A percentile compares a stretch with the other conserved stretches of the same genome.
These are phyloP conservation scores for Dorcus parallelipipedus DNA, from an alignment of 2,888 invertebrate genomes.

Conservation along the genomic window DNA sequence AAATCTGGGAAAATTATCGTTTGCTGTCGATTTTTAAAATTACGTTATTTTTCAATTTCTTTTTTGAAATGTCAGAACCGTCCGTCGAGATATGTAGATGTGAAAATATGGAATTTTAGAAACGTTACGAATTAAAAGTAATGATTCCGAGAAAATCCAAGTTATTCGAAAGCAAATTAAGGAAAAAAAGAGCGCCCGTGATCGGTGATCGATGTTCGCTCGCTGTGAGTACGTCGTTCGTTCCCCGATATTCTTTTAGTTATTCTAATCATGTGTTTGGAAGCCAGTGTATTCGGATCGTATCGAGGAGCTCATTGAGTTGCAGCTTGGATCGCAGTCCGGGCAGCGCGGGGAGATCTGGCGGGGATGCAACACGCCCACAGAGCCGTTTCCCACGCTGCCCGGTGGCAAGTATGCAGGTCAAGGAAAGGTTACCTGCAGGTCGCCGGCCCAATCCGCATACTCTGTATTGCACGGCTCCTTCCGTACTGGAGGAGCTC, in stretches of 20 bases:
- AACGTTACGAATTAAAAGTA: too few species aligned
- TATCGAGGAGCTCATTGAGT: slow-evolving; percentile 49
- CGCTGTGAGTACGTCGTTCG: too few species aligned
- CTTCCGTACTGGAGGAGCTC: slow-evolving; percentile 15
- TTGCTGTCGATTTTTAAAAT: neutral
- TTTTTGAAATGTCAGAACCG: too few species aligned
- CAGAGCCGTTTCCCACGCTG: slow-evolving; percentile 53
- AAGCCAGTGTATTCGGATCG: slow-evolving; percentile 46
- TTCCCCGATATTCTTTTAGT: slow-evolving; percentile 13
- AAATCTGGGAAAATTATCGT: too few species aligned
- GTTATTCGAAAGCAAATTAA: neutral
- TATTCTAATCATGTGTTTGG: slow-evolving; percentile 49
- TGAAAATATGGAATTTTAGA: too few species aligned
- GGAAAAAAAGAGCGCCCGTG: neutral
- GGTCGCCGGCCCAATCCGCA: slow-evolving; percentile 49
- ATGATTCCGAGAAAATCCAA: too few species aligned
- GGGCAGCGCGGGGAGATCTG: slow-evolving; percentile 49
- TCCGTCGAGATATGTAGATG: too few species aligned
- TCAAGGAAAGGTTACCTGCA: slow-evolving; percentile 61
- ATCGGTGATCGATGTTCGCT: too few species aligned
- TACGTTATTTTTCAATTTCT: neutral
- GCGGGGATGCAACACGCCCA: slow-evolving; percentile 53
- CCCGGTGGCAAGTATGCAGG: slow-evolving; percentile 62
- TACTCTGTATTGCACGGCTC: slow-evolving; percentile 27
- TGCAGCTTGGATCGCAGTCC: slow-evolving; percentile 42